Base-by-base conservation (phyloP, 1,140 invertebrate species). In the Centruroides sculpturatus region DNA sequence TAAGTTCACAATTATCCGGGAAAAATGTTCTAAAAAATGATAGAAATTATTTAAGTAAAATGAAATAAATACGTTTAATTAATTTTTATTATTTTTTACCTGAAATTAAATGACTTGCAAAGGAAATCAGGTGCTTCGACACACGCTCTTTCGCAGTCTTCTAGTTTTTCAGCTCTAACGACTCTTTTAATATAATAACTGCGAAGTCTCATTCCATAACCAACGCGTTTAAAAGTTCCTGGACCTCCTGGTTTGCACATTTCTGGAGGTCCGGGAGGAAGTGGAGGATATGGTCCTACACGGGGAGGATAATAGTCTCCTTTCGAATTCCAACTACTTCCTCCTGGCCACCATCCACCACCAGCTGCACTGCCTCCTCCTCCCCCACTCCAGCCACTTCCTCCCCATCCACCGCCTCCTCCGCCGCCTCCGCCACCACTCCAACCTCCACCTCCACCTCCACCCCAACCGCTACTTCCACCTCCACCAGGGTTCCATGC, bases 51-150 rank as follows among this genome's bases (percentile, higher is more conserved):
- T 56, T 23, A 9, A 35, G 47, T 59, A 53, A 59, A 58, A 50
- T 13, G 50, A 23, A 23, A 23, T 23, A 23, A 23, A 23, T 23
- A 23, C 23, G 2, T 23, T 23, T 23, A 23, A 23, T 23, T 23
- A 1, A 23, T 23, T 23, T 23, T 23, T 23, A 23, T 23, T 23
- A 23, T 23, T 23, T n/a, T 35, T 8, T 74, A 82, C 77, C 85
- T 82, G 75, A 82, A 92, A 76, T 92, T 92, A 74, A 92, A 92
- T 11, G 88, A 86, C 68, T 84, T 76, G 68, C 89, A 92, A n/a
- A 87, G 80, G 69, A 92, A 91, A 69, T 91, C 88, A 66, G 84
- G 77, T 8, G 83, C 81, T 69, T 65, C 64, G 12, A 83, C 80
- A 71, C 89, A 92, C 71, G 89, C 87, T 59, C 83, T 75, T 71